These are phyloP conservation scores for Trichogramma evanescens DNA, from an alignment of 2,888 invertebrate genomes.

Conservation along the genomic window DNA sequence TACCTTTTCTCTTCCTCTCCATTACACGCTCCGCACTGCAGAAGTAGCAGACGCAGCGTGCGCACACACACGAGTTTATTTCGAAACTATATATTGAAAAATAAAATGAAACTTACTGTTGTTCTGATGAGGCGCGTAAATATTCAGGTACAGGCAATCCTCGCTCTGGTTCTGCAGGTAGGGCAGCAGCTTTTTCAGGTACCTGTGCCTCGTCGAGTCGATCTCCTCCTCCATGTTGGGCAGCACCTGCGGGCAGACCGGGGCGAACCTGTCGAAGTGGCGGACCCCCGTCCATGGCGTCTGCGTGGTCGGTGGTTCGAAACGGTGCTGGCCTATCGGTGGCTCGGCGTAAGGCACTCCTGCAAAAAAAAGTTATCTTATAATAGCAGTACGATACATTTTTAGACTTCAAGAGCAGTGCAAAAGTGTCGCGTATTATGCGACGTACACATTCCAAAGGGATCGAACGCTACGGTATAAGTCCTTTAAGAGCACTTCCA, in stretches of 20 bases:
- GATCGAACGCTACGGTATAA: no score
- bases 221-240: slow-evolving; percentile 59
- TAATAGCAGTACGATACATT: no score
- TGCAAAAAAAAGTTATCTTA: slow-evolving; percentile 20
- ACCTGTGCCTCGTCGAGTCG: slow-evolving; percentile 61
- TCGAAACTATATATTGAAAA: neutral
- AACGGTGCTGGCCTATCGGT: slow-evolving; percentile 66
- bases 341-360: slow-evolving; percentile 77
- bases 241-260: slow-evolving; percentile 81
- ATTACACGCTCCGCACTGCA: neutral
- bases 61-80: neutral
- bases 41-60: neutral
- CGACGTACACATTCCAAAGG: no score
- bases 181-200: slow-evolving; percentile 65
- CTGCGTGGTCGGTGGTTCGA: slow-evolving; percentile 81
- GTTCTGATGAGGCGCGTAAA: slow-evolving; percentile 72
- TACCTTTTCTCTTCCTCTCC: no score
- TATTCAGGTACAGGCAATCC: slow-evolving; percentile 87
- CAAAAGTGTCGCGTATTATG: no score
- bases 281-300: slow-evolving; percentile 71
- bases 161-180: slow-evolving; percentile 66
- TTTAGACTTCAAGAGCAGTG: no score
- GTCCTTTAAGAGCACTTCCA: no score
- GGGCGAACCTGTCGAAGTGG: slow-evolving; percentile 64
- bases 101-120: slow-evolving; percentile 11